Percentiles rank a stretch among this genome's conserved stretches.
phyloP scores from a whole-genome alignment of 2,113 vertebrate genomes.

The Phrynosoma platyrhinos region DNA sequence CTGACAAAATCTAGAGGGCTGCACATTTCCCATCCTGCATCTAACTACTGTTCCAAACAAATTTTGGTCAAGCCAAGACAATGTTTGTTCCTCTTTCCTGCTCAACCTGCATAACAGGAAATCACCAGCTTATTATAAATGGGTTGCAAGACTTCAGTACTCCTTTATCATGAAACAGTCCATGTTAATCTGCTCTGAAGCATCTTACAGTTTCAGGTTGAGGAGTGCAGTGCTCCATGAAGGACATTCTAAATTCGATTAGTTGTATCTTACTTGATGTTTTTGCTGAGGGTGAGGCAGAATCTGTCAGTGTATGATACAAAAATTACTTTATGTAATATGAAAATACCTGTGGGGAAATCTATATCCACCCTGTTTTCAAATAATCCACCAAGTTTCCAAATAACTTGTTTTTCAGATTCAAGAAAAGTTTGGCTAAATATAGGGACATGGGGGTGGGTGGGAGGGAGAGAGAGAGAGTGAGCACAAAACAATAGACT shows the following conservation, averaged over 20 bases:
- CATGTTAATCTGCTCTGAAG: not conserved
- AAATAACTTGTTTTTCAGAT: constrained; percentile 57
- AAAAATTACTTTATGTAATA: constrained; percentile 20
- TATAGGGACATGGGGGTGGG: not conserved
- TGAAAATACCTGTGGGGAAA: constrained; percentile 18
- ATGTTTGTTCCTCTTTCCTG: not conserved
- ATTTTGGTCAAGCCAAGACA: not conserved
- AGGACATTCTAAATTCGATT: constrained; percentile 17
- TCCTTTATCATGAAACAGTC: not conserved
- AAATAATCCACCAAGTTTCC: no score
- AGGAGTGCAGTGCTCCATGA: not conserved
- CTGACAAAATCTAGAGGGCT: no score
- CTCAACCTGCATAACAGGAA: not conserved
- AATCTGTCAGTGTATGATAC: constrained; percentile 43
- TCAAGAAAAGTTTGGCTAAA: constrained; percentile 27
- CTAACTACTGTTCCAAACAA: not conserved
- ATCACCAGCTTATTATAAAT: not conserved
- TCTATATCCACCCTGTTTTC: constrained; percentile 29
- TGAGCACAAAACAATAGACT: no score
- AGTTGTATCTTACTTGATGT: not conserved
- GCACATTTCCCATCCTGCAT: not conserved
- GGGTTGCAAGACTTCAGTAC: not conserved
- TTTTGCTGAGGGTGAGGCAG: constrained; percentile 34
- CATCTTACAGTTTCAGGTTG: not conserved
- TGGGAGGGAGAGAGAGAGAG: not conserved